Evolutionary conservation across 2,888 invertebrate species (phyloP).

Genomic region (Mamestra brassicae): DNA sequence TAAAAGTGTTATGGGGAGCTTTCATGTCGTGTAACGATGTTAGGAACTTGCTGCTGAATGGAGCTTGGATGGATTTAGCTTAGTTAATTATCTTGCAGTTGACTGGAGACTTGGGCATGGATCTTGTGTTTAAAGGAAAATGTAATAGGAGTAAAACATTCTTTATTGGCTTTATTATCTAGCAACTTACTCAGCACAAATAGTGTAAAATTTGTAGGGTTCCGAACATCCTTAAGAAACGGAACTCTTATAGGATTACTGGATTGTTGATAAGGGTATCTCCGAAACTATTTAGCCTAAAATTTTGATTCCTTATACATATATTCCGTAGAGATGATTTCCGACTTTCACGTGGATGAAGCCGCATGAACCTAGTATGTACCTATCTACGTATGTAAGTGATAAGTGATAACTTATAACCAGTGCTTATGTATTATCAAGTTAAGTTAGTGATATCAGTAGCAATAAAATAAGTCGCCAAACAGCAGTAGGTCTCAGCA

Average conservation of each 20-base stretch:
- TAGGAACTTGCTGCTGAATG: constrained; percentile 19
- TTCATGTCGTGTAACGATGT: constrained; percentile 41
- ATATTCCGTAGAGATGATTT: too few relatives aligned
- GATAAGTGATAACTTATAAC: too few relatives aligned
- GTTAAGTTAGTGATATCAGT: too few relatives aligned
- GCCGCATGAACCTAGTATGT: too few relatives aligned
- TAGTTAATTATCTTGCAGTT: constrained; percentile 2
- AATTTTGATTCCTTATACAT: too few relatives aligned
- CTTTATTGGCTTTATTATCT: background rate
- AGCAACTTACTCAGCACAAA: background rate
- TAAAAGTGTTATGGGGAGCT: constrained; percentile 25
- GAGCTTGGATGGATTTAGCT: constrained; percentile 5
- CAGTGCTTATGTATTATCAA: background rate
- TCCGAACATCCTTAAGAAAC: too few relatives aligned
- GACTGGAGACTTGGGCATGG: background rate
- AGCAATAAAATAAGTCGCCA: background rate
- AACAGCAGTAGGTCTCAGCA: background rate
- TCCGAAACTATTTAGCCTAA: too few relatives aligned
- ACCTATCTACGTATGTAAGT: too few relatives aligned
- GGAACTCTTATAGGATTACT: too few relatives aligned
- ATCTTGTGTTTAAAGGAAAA: background rate
- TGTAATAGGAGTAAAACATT: background rate
- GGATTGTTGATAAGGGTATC: too few relatives aligned
- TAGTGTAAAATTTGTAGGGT: too few relatives aligned
- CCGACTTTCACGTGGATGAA: too few relatives aligned